Base-by-base conservation (phyloP, 1,140 invertebrate species). In the Drosophila bocqueti region DNA sequence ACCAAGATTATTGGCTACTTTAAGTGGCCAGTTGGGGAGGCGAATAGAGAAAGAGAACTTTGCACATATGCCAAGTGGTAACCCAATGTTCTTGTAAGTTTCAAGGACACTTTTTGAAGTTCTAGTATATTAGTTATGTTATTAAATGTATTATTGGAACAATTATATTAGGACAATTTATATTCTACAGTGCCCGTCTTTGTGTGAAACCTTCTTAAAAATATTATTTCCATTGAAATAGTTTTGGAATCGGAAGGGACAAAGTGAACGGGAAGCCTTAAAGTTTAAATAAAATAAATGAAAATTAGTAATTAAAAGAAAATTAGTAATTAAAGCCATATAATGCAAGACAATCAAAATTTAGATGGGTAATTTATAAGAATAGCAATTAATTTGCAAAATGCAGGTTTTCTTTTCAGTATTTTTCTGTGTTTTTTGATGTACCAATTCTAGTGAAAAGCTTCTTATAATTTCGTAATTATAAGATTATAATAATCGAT, bases 1-100 rank as follows among this genome's bases (percentile, higher is more conserved):
- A 46, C 54, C 47, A n/a, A 52, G 80, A 77, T 73, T 83, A 80
- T 79, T 73, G 42, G 64, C 67, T 76, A 54, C 67, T 79, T 68
- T 63, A 67, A 80, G 66, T 80, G 62, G 49, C 26, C 47, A 46
- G 34, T 36, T 43, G n/a, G 9, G 15, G 24, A 38, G n/a, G 29
- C 7, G 24, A 24, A 43, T n/a, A 16, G 11, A 18, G 34, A 57
- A 24, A 24, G 13, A 34, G 4, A 46, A 6, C 31, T n/a, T 2
- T 0, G 2, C 34, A 36, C 34, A 36, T 16, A 38, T 31, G 15
- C n/a, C 16, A 11, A 46, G n/a, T 29, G 26, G 57, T n/a, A 42
- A 42, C 36, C 15, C 29, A 40, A 34, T 15, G 3, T 16, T 29
- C 6, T 36, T 10, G 6, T 5, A 38, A 36, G 40, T 18, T 46